Evolutionary conservation across 2,888 invertebrate genomes (phyloP), one percentile per base, ranked within the genome.

Genomic region (Zygaena filipendulae): DNA sequence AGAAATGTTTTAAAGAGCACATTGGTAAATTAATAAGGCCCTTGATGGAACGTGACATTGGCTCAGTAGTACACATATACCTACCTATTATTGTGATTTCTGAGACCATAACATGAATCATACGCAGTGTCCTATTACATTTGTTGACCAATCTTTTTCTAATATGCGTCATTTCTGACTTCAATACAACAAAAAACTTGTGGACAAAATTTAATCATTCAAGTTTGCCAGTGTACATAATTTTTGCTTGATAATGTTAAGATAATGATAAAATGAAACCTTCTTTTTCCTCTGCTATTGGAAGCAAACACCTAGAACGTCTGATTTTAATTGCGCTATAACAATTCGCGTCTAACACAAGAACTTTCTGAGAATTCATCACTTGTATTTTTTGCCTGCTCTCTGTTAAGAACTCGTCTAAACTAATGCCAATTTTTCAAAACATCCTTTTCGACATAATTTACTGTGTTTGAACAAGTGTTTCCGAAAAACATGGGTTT

Each of bases 381-480:
- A 40, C 49, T 27, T 16, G 19, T 14, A 27, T 9, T n/a, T n/a
- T n/a, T n/a, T n/a, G n/a, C n/a, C n/a, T n/a, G n/a, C n/a, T n/a
- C n/a, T n/a, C n/a, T n/a, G n/a, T n/a, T n/a, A n/a, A n/a, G n/a
- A n/a, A n/a, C n/a, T n/a, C n/a, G n/a, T n/a, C n/a, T n/a, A n/a
- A n/a, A n/a, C n/a, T n/a, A n/a, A n/a, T n/a, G n/a, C n/a, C n/a
- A n/a, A n/a, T n/a, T n/a, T n/a, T n/a, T n/a, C n/a, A n/a, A n/a
- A n/a, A n/a, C n/a, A n/a, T n/a, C n/a, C n/a, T n/a, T n/a, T n/a
- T n/a, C n/a, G n/a, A n/a, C n/a, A n/a, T n/a, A n/a, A n/a, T n/a
- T n/a, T n/a, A n/a, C n/a, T n/a, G n/a, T 71, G 45, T 74, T 71
- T 75, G 45, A 40, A 59, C 74, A 75, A 56, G 40, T 75, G 75